These are phyloP conservation scores for Heliconius hermathena DNA, from an alignment of 1,140 invertebrate species.

Conservation along the genomic window DNA sequence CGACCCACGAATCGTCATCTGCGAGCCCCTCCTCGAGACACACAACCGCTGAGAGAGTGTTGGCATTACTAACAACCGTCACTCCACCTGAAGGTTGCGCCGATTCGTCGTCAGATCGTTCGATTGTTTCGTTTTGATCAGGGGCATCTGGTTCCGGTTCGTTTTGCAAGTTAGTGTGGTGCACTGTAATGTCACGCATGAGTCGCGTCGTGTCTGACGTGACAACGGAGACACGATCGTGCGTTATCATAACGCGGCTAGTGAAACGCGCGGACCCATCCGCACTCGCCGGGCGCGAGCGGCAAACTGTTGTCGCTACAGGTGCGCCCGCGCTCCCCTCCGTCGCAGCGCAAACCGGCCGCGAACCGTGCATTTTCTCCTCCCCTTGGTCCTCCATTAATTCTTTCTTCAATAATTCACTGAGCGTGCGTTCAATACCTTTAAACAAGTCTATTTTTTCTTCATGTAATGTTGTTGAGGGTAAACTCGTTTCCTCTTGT, in stretches of 20 bases:
- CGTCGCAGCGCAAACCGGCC: constrained; percentile 75
- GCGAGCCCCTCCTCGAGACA: constrained; percentile 91
- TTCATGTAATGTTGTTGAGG: constrained; percentile 40
- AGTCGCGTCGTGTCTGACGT: constrained; percentile 87
- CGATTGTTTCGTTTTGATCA: constrained; percentile 65
- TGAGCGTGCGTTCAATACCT: constrained; percentile 81
- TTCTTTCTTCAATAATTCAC: constrained; percentile 82
- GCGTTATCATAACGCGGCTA: constrained; percentile 93
- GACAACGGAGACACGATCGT: constrained; percentile 88
- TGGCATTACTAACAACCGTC: constrained; percentile 84
- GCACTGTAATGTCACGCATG: constrained; percentile 83
- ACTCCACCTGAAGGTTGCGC: constrained; percentile 80
- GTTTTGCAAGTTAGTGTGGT: constrained; percentile 81
- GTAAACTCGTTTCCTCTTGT: constrained; percentile 47
- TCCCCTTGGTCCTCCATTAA: constrained; percentile 72
- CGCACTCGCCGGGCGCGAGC: constrained; percentile 78
- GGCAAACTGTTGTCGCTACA: constrained; percentile 77
- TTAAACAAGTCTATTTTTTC: constrained; percentile 81
- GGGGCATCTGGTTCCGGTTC: constrained; percentile 63
- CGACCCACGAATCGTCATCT: constrained; percentile 94
- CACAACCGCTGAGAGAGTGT: constrained; percentile 86
- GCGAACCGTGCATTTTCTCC: constrained; percentile 78
- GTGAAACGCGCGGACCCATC: constrained; percentile 87
- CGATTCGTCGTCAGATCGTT: constrained; percentile 72
- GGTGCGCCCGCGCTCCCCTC: constrained; percentile 80